Conservation (phyloP, 2,113 vertebrate species). For the Plecotus auritus region DNA sequence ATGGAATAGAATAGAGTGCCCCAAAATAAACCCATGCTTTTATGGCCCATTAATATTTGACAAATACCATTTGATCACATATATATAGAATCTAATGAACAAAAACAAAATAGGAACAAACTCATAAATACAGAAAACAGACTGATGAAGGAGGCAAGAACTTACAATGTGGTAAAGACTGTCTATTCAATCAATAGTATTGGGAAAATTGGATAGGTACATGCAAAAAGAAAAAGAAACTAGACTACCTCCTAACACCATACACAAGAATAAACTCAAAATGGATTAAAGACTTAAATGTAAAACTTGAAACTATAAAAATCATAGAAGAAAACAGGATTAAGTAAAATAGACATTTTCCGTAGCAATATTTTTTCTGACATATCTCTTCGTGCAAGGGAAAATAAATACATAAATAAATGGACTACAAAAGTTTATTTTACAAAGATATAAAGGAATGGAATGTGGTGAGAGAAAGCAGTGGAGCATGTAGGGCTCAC, state of each 20-base stretch:
- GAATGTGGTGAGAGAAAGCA: background rate
- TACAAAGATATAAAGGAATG: background rate
- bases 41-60: background rate
- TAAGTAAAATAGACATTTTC: background rate
- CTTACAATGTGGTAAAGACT: background rate
- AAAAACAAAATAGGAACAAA: too few relatives aligned
- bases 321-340: background rate
- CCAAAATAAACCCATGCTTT: background rate
- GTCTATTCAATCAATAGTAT: background rate
- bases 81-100: too few relatives aligned
- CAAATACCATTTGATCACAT: background rate
- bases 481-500: background rate
- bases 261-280: background rate
- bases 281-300: background rate
- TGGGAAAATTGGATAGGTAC: background rate
- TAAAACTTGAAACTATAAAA: background rate
- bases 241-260: background rate
- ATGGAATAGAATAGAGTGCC: background rate
- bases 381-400: background rate
- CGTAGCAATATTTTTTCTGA: background rate
- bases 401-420: background rate
- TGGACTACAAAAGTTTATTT: background rate
- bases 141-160: background rate
- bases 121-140: too few relatives aligned
- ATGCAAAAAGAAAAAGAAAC: background rate